Evolutionary conservation across 1,140 invertebrate genomes (phyloP), one percentile per base, ranked within the genome.

Genomic region (Copidosoma floridanum): DNA sequence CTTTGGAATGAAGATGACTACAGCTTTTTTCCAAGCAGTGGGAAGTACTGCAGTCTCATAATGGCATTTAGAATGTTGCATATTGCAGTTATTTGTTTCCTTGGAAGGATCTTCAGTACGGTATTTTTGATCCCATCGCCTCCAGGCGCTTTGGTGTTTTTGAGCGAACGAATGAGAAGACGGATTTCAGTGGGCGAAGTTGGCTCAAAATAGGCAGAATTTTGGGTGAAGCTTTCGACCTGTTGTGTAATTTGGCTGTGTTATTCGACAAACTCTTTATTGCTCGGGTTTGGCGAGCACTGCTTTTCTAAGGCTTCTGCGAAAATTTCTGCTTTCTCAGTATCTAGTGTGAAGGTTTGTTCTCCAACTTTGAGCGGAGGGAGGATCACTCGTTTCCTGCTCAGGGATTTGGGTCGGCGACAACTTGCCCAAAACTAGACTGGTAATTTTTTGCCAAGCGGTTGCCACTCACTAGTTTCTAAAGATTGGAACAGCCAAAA

Each of bases 71-170:
- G 10, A 7, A 47, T 47, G 44, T 27, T 44, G 41, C 4, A 7
- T 6, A 44, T 3, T 18, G 20, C 3, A 21, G 20, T 23, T 21
- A 44, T 20, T 29, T 38, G 38, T 43, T 56, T 56, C 1, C 16
- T 24, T 12, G 60, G 52, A 1, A 62, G 35, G 2, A 40, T 43
- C 51, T 62, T 56, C 14, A 62, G 16, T 16, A 56, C 38, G 2
- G 35, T 46, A 11, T 62, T 62, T 0, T 26, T 21, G 0, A 62
- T 56, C 24, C 32, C 12, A 23, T 62, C 60, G 11, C 29, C 18
- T 5, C 60, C 60, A 2, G 60, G 40, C 12, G 61, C 51, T 32
- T 63, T 63, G 1, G 11, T 27, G 35, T 35, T 41, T 26, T 63
- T 54, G n/a, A 62, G 26, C 1, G 41, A n/a, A 1, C 20, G 23